Evolutionary conservation across 2,888 invertebrate species (phyloP).

Genomic region (Atrina japonica): DNA sequence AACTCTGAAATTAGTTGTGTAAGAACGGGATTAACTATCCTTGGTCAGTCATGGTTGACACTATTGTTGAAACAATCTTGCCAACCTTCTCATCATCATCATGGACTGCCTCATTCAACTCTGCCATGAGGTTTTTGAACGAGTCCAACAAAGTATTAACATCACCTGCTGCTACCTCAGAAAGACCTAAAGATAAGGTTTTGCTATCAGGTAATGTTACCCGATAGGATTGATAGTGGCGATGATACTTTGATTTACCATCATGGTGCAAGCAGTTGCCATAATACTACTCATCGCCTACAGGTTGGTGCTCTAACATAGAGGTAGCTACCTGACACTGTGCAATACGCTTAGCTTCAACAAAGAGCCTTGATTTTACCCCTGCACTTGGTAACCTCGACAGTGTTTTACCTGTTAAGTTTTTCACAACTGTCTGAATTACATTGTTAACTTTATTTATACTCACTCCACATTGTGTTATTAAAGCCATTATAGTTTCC

Average conservation of each 20-base stretch:
- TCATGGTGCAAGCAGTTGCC: conserved; percentile 29
- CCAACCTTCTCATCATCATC: not conserved
- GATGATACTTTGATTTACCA: conserved; percentile 35
- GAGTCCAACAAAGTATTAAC: conserved; percentile 2
- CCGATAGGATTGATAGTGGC: conserved; percentile 38
- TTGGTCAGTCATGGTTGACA: conserved; percentile 43
- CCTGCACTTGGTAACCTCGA: conserved; percentile 35
- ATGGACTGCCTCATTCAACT: conserved; percentile 4
- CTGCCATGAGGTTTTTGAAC: conserved; percentile 7
- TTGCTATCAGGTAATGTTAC: conserved; percentile 24
- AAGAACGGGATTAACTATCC: conserved; percentile 16
- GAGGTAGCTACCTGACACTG: conserved; percentile 26
- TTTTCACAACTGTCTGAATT: conserved; percentile 24
- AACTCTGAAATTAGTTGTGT: conserved; percentile 14
- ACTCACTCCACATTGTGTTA: conserved; percentile 39
- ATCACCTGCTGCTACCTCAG: conserved; percentile 28
- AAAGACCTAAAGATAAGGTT: conserved; percentile 22
- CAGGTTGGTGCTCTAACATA: conserved; percentile 6
- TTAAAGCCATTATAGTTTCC: conserved; percentile 34
- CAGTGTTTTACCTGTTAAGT: conserved; percentile 37
- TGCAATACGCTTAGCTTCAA: conserved; percentile 24
- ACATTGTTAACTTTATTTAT: conserved; percentile 34
- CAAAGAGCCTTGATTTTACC: not conserved
- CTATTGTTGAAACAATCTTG: conserved; percentile 14
- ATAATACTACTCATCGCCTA: not conserved